Percentiles rank a stretch among this genome's conserved stretches.
Conservation (phyloP, 2,113 vertebrate genomes). For the Hemibagrus wyckioides region DNA sequence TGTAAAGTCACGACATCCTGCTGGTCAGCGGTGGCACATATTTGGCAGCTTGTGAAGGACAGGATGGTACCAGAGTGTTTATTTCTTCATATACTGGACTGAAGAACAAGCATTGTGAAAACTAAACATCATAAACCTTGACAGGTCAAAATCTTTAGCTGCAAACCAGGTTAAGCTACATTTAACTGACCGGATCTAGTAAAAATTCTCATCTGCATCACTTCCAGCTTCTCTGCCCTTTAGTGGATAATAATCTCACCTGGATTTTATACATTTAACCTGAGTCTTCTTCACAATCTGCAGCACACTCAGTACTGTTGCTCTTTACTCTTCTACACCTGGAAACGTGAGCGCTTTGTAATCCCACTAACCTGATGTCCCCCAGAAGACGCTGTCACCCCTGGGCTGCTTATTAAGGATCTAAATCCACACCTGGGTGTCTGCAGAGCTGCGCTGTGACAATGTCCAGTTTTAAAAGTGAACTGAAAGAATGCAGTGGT, state of each 20-base stretch:
- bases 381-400: neutral
- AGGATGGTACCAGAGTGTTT: too few species aligned
- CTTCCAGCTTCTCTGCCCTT: neutral
- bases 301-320: neutral
- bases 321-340: neutral
- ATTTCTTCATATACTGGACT: neutral
- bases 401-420: neutral
- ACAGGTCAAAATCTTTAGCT: neutral
- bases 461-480: neutral
- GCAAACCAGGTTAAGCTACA: neutral
- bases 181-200: neutral
- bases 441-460: neutral
- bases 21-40: slow-evolving; percentile 31
- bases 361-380: neutral
- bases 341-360: neutral
- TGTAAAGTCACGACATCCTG: slow-evolving; percentile 28
- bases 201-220: too few species aligned
- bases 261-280: neutral
- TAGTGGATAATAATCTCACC: neutral
- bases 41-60: slow-evolving; percentile 26
- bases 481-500: neutral
- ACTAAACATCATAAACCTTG: neutral
- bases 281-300: neutral
- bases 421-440: neutral
- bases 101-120: neutral